phyloP scores from a whole-genome alignment of 2,113 vertebrate species.

The Megalops atlanticus region DNA sequence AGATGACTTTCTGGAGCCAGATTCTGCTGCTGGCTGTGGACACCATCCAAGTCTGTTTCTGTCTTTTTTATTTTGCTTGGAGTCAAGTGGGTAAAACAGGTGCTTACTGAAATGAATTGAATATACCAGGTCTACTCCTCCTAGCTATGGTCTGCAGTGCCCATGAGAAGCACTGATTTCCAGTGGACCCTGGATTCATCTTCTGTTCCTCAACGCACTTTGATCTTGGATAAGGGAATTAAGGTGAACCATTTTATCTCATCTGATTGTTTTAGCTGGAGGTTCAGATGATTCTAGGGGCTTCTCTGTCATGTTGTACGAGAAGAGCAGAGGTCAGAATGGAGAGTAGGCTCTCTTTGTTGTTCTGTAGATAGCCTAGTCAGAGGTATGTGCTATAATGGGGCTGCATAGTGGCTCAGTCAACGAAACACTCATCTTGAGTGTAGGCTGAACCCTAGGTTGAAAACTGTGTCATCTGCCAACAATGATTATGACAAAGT shows the following conservation, averaged over 20 bases:
- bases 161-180: conserved; percentile 2
- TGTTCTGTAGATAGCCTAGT: too few species aligned
- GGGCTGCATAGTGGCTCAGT: too few species aligned
- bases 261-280: conserved; percentile 21
- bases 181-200: not conserved
- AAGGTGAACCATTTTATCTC: conserved; percentile 22
- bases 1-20: not conserved
- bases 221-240: conserved; percentile 19
- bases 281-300: not conserved
- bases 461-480: too few species aligned
- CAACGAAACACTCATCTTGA: too few species aligned
- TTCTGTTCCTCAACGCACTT: not conserved
- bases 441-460: too few species aligned
- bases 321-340: too few species aligned
- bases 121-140: not conserved
- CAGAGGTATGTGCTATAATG: too few species aligned
- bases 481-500: too few species aligned
- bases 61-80: conserved; percentile 1
- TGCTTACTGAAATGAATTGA: not conserved
- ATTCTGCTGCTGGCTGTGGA: not conserved
- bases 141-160: not conserved
- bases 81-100: not conserved
- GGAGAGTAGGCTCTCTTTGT: too few species aligned
- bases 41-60: not conserved
- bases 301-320: not conserved